phyloP scores from a whole-genome alignment of 2,113 vertebrate species.

The Psilopogon haemacephalus region DNA sequence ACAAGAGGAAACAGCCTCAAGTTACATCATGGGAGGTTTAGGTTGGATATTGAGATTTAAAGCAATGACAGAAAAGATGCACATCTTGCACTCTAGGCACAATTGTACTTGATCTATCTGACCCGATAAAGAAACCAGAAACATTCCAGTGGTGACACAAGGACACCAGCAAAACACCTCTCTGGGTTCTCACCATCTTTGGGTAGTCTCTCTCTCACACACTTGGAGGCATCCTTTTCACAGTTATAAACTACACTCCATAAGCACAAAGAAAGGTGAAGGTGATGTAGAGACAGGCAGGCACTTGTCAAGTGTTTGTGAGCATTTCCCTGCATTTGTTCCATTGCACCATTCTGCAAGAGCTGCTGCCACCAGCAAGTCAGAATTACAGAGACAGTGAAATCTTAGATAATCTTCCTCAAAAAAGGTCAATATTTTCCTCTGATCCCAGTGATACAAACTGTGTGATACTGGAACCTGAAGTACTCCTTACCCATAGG shows the following conservation, averaged over 20 bases:
- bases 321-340: not conserved
- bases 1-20: no score
- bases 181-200: not conserved
- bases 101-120: not conserved
- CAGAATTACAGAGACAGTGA: not conserved
- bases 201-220: not conserved
- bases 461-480: not conserved
- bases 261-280: not conserved
- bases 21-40: no score
- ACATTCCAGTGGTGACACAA: not conserved
- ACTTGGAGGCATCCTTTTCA: not conserved
- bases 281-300: not conserved
- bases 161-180: not conserved
- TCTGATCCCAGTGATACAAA: not conserved
- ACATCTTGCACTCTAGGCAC: not conserved
- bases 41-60: not conserved
- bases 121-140: not conserved
- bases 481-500: not conserved
- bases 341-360: not conserved
- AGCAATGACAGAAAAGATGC: not conserved
- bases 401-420: not conserved
- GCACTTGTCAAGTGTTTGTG: not conserved
- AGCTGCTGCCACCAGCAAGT: not conserved
- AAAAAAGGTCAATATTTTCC: not conserved
- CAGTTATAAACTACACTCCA: not conserved